These are phyloP conservation scores for Vulpes vulpes DNA, from an alignment of 2,113 vertebrate genomes.

Conservation along the genomic window DNA sequence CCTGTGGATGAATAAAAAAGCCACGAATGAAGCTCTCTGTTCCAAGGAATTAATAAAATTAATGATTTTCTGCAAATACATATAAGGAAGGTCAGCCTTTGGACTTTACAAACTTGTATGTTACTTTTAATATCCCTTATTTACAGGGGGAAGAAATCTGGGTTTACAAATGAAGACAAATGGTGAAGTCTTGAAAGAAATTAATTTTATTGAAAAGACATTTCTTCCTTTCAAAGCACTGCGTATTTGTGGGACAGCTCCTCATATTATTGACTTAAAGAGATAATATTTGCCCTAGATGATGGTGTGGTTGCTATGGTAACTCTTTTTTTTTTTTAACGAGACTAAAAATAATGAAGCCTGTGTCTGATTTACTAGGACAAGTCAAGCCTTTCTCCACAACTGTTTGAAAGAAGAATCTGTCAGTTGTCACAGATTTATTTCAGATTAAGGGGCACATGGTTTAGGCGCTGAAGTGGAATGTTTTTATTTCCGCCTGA, in stretches of 20 bases:
- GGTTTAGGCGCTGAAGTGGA: constrained; percentile 52
- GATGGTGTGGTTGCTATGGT: constrained; percentile 68
- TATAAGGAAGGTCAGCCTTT: not conserved
- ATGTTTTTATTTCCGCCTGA: constrained; percentile 61
- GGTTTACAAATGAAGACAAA: constrained; percentile 63
- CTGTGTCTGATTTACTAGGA: constrained; percentile 50
- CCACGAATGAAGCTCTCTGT: constrained; percentile 8
- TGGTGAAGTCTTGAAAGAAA: constrained; percentile 60
- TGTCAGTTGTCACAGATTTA: constrained; percentile 62
- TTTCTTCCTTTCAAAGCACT: constrained; percentile 65
- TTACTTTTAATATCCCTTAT: constrained; percentile 49
- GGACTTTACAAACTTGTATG: not conserved
- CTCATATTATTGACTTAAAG: constrained; percentile 67
- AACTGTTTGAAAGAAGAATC: constrained; percentile 63
- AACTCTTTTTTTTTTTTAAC: constrained; percentile 36
- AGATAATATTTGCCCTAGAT: constrained; percentile 69
- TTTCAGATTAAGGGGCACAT: constrained; percentile 71
- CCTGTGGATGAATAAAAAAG: not conserved
- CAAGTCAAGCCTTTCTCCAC: constrained; percentile 73
- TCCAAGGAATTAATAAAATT: constrained; percentile 64
- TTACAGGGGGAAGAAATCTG: not conserved
- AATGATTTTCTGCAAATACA: constrained; percentile 56
- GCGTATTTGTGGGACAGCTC: constrained; percentile 53
- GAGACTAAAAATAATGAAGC: constrained; percentile 75
- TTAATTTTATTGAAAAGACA: constrained; percentile 59